Conservation (phyloP, 2,797 vertebrate species). For the Gallinago nigripennis region DNA sequence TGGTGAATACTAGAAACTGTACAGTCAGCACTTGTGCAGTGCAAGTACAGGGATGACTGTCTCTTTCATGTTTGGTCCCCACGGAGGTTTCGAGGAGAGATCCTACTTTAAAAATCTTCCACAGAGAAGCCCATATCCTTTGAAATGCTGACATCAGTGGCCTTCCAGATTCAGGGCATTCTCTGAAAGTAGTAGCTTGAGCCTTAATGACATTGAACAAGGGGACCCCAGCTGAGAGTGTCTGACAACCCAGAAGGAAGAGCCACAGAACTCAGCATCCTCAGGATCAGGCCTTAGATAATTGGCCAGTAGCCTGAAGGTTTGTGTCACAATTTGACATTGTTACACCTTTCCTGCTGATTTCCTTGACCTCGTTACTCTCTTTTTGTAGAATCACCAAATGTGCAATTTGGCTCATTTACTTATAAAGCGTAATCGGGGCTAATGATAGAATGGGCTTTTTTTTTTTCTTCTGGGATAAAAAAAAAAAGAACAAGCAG, state of each 20-base stretch:
- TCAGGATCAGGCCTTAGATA: background rate
- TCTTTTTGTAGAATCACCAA: background rate
- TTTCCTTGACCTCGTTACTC: background rate
- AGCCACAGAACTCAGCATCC: background rate
- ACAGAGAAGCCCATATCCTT: background rate
- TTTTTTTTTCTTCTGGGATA: background rate
- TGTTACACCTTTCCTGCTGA: background rate
- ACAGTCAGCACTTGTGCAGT: background rate
- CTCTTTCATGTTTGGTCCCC: background rate
- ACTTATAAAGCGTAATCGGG: background rate
- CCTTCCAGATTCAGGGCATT: background rate
- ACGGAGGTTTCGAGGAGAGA: background rate
- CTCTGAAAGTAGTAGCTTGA: background rate
- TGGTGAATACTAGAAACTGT: background rate
- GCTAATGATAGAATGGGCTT: background rate
- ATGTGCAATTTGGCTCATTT: background rate
- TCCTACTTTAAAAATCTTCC: background rate
- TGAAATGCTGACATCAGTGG: background rate
- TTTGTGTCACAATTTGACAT: background rate
- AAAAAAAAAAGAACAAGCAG: background rate
- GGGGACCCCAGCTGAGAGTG: background rate
- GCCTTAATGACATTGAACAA: background rate
- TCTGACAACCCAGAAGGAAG: background rate
- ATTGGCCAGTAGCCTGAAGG: background rate
- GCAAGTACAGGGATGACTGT: background rate